Conservation (phyloP, 2,888 invertebrate species). For the Macroteleia sp. region DNA sequence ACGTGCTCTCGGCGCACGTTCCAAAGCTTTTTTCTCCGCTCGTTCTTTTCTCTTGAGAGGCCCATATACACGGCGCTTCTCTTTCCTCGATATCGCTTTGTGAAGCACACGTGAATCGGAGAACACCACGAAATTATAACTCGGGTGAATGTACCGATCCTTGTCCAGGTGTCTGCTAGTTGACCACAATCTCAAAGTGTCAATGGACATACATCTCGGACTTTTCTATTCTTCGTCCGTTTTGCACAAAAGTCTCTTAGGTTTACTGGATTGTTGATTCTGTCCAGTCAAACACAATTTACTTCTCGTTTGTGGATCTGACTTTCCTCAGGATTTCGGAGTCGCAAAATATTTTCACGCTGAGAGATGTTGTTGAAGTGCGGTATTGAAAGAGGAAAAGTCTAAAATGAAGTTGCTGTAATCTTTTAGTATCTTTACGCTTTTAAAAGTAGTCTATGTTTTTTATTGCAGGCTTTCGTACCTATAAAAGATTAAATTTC, state of each 20-base stretch:
- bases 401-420: too few relatives aligned
- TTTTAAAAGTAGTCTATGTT: too few relatives aligned
- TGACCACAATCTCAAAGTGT: constrained; percentile 46
- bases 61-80: constrained; percentile 36
- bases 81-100: constrained; percentile 29
- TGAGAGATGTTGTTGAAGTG: constrained; percentile 5
- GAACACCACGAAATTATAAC: constrained; percentile 34
- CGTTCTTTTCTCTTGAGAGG: constrained; percentile 39
- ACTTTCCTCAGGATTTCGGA: constrained; percentile 12
- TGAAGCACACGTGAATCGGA: constrained; percentile 18
- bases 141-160: constrained; percentile 32
- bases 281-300: constrained; percentile 43
- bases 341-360: constrained; percentile 50
- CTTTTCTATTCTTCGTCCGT: background rate
- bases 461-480: too few relatives aligned
- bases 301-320: constrained; percentile 40
- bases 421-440: too few relatives aligned
- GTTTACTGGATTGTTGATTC: constrained; percentile 45
- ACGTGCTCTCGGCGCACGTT: constrained; percentile 59
- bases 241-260: constrained; percentile 21
- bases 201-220: constrained; percentile 33
- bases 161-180: constrained; percentile 49
- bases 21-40: constrained; percentile 47
- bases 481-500: too few relatives aligned
- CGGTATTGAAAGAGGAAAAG: too few relatives aligned